These are phyloP conservation scores for Styela plicata DNA, from an alignment of 23 tunicate genomes.

Conservation along the genomic window DNA sequence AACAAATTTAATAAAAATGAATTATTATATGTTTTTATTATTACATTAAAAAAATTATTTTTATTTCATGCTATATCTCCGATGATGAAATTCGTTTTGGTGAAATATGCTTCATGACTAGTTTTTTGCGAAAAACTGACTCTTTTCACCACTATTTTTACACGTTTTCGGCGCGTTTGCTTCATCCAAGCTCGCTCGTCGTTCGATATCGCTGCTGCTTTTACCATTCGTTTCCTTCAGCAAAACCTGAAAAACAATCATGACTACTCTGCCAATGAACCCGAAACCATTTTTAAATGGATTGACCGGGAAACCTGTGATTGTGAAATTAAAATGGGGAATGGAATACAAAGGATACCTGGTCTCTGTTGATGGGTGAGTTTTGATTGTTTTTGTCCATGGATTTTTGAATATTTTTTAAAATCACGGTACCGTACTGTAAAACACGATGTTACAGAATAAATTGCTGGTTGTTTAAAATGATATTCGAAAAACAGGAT, in stretches of 20 bases:
- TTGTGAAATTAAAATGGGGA: slow-evolving; percentile 85
- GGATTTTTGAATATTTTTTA: not conserved
- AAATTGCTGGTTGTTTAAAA: not conserved
- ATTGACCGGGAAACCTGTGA: slow-evolving; percentile 81
- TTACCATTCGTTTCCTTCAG: not conserved
- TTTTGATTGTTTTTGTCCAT: not conserved
- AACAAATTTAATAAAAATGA: not conserved
- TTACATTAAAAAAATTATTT: not conserved
- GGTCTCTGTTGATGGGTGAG: slow-evolving; percentile 72
- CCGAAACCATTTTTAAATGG: slow-evolving; percentile 85
- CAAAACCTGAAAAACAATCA: not conserved
- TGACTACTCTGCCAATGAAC: slow-evolving; percentile 71
- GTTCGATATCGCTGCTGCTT: too few species aligned
- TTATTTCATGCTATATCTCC: not conserved
- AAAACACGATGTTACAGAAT: not conserved
- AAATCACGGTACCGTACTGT: not conserved
- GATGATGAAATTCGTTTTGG: not conserved
- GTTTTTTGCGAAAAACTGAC: not conserved
- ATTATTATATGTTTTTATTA: too few species aligned
- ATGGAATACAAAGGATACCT: slow-evolving; percentile 93
- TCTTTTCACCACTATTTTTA: not conserved
- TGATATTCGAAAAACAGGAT: not conserved
- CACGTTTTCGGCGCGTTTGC: not conserved
- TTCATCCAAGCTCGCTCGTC: not conserved
- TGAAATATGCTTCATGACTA: not conserved